Evolutionary conservation across 1,140 invertebrate genomes (phyloP).

Genomic region (Drosophila nasuta): DNA sequence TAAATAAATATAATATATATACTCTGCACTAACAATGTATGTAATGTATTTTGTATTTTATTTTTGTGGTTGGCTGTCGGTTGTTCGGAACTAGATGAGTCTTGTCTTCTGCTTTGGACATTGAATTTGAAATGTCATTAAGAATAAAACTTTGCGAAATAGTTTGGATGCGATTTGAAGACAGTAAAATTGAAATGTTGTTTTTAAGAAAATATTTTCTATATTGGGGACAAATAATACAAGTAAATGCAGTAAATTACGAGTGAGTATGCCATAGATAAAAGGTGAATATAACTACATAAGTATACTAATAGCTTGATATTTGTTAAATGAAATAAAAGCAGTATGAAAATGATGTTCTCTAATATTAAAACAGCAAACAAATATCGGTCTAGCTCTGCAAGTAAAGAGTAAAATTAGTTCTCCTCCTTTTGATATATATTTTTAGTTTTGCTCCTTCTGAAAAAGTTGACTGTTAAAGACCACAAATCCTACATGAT

Average conservation of each 20-base stretch:
- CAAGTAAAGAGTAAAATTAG: neutral
- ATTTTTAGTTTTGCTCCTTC: neutral
- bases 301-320: no score
- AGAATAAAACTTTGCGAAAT: conserved; percentile 7
- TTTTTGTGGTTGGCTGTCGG: neutral
- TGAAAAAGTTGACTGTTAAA: neutral
- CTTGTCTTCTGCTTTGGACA: conserved; percentile 38
- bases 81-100: conserved; percentile 9
- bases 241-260: no score
- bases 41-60: neutral
- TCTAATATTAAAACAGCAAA: no score
- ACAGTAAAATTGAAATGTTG: neutral
- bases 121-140: conserved; percentile 52
- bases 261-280: no score
- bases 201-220: no score
- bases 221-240: no score
- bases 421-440: neutral
- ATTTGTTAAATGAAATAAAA: no score
- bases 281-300: no score
- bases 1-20: conserved; percentile 39
- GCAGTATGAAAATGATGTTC: no score
- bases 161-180: neutral
- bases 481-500: conserved; percentile 1
- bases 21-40: neutral
- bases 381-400: no score